Evolutionary conservation across 2,113 vertebrate species (phyloP).

Genomic region (Myrmecobius fasciatus): DNA sequence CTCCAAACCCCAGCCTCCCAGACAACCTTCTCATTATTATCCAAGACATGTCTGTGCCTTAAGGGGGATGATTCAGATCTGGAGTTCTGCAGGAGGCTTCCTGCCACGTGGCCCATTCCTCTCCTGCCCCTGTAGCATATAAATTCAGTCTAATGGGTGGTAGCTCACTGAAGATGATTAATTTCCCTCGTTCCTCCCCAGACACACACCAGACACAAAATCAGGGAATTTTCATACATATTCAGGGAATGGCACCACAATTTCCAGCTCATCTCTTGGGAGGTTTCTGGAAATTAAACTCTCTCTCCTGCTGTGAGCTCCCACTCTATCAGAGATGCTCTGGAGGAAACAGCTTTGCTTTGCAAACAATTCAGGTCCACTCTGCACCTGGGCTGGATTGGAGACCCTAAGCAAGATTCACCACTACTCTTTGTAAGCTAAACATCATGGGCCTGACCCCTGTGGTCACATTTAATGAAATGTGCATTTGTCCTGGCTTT

Average conservation of each 20-base stretch:
- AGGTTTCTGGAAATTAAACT: conserved; percentile 8
- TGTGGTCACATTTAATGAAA: conserved; percentile 32
- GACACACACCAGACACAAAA: conserved; percentile 45
- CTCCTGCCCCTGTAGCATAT: conserved; percentile 25
- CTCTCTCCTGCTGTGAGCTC: background rate
- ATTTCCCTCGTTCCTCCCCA: conserved; percentile 48
- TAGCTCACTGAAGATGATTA: conserved; percentile 50
- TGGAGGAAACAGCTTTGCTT: background rate
- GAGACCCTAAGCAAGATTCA: conserved; percentile 18
- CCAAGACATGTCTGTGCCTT: background rate
- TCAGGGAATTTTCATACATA: conserved; percentile 62
- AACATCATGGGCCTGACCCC: background rate
- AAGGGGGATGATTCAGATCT: conserved; percentile 55
- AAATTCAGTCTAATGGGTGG: conserved; percentile 37
- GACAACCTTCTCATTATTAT: background rate
- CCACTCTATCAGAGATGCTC: background rate
- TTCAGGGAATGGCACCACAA: conserved; percentile 21
- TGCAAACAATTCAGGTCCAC: background rate
- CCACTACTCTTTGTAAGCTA: conserved; percentile 18
- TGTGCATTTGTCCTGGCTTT: conserved; percentile 34
- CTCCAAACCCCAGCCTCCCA: conserved; percentile 31
- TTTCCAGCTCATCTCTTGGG: background rate
- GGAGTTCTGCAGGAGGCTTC: background rate
- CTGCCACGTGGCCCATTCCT: conserved; percentile 17
- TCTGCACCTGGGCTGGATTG: background rate